A percentile compares a stretch with the other conserved stretches of the same genome.
Evolutionary conservation across 2,888 invertebrate genomes (phyloP).

Genomic region (Platynereis dumerilii): DNA sequence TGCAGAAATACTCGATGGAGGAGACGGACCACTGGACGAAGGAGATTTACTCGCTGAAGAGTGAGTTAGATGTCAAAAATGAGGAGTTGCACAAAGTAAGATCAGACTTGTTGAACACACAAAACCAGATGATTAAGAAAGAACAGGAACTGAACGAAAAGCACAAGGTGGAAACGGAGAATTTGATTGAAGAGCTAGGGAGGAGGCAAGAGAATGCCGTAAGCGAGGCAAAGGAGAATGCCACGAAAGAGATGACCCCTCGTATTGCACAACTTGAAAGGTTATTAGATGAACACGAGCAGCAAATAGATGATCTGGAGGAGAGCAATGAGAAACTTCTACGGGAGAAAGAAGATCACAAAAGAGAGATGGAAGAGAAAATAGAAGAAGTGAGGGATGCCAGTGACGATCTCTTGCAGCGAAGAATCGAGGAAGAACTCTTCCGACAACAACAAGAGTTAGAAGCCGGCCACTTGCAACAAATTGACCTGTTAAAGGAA

Average conservation of each 20-base stretch:
- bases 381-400: too few relatives aligned
- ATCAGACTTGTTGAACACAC: too few relatives aligned
- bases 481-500: background rate
- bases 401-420: too few relatives aligned
- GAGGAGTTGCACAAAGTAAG: too few relatives aligned
- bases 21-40: background rate
- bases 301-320: conserved; percentile 1
- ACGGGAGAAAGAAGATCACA: too few relatives aligned
- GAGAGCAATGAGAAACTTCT: too few relatives aligned
- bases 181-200: background rate
- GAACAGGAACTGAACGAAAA: background rate
- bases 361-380: too few relatives aligned
- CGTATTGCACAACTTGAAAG: conserved; percentile 14
- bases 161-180: conserved; percentile 5
- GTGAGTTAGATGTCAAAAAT: conserved; percentile 1
- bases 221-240: background rate
- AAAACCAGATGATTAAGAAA: too few relatives aligned
- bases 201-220: background rate
- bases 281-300: background rate
- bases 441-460: too few relatives aligned
- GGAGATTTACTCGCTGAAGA: background rate
- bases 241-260: too few relatives aligned
- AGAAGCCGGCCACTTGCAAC: too few relatives aligned
- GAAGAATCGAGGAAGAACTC: too few relatives aligned
- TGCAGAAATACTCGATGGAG: conserved; percentile 1